Conservation (phyloP, 2,888 invertebrate genomes). For the Tenodera sinensis region DNA sequence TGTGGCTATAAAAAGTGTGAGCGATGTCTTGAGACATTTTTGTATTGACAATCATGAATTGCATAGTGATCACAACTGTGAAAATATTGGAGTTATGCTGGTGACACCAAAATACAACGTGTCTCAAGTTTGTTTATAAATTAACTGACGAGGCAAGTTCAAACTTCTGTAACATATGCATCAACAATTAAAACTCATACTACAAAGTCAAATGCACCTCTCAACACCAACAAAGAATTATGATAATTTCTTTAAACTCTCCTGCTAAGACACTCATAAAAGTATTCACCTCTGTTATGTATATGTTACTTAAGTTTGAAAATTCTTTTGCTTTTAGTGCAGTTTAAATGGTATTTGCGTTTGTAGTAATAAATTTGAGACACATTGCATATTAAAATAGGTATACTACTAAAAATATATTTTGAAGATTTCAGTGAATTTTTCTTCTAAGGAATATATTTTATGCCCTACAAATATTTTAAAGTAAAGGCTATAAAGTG, state of each 20-base stretch:
- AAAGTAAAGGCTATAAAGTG: constrained; percentile 15
- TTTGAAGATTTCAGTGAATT: constrained; percentile 17
- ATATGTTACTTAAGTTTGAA: background rate
- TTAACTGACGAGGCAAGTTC: no score
- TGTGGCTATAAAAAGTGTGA: background rate
- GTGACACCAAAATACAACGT: constrained; percentile 19
- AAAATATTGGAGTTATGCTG: constrained; percentile 14
- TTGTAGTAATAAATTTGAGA: background rate
- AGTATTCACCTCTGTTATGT: no score
- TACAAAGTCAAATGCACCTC: background rate
- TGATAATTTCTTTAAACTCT: background rate
- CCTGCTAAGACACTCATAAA: background rate
- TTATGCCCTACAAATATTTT: constrained; percentile 20
- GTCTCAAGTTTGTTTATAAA: background rate
- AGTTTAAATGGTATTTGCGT: background rate
- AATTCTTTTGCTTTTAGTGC: background rate
- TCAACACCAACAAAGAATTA: background rate
- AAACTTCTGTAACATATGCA: background rate
- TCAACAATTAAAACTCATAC: background rate
- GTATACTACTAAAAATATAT: constrained; percentile 18
- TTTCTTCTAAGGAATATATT: constrained; percentile 23
- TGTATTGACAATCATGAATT: constrained; percentile 22
- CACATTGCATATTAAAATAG: background rate
- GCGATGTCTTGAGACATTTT: background rate
- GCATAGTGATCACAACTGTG: constrained; percentile 7